These are phyloP conservation scores for Cryptocheilus praepositus DNA, from an alignment of 2,888 invertebrate genomes.

Conservation along the genomic window DNA sequence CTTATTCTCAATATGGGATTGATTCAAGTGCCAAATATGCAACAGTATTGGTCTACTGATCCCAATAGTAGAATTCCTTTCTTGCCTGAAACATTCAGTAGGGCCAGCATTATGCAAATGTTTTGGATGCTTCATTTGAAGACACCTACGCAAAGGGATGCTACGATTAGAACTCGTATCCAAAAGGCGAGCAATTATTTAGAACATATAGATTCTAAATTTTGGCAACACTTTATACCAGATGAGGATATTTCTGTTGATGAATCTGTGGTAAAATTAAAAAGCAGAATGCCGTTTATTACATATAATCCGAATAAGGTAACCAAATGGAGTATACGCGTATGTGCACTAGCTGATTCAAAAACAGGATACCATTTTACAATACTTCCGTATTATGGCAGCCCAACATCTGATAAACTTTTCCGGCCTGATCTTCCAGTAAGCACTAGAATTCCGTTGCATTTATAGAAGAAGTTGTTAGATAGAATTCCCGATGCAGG, in stretches of 20 bases:
- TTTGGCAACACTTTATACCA: slow-evolving; percentile 38
- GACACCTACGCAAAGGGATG: slow-evolving; percentile 14
- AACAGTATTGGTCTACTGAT: slow-evolving; percentile 40
- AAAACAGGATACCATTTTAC: slow-evolving; percentile 43
- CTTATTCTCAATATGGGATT: slow-evolving; percentile 44
- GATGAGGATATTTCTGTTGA: slow-evolving; percentile 27
- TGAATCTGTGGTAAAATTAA: slow-evolving; percentile 38
- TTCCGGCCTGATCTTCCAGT: slow-evolving; percentile 42
- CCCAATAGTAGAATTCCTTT: slow-evolving; percentile 37
- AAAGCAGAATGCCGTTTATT: slow-evolving; percentile 40
- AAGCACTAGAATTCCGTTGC: slow-evolving; percentile 42
- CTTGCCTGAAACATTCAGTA: slow-evolving; percentile 34
- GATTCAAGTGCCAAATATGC: slow-evolving; percentile 33
- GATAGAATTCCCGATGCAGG: slow-evolving; percentile 40
- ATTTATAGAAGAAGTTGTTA: slow-evolving; percentile 35
- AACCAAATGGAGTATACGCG: slow-evolving; percentile 38
- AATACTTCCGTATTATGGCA: slow-evolving; percentile 50
- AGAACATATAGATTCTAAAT: slow-evolving; percentile 38
- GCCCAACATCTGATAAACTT: slow-evolving; percentile 38
- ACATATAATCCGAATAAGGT: slow-evolving; percentile 42
- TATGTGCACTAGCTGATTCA: slow-evolving; percentile 35
- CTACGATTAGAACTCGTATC: slow-evolving; percentile 28
- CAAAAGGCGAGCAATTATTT: slow-evolving; percentile 36
- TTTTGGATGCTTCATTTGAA: slow-evolving; percentile 41
- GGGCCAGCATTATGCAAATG: slow-evolving; percentile 38